Conservation (phyloP, 2,888 invertebrate species). For the Drosophila tripunctata region DNA sequence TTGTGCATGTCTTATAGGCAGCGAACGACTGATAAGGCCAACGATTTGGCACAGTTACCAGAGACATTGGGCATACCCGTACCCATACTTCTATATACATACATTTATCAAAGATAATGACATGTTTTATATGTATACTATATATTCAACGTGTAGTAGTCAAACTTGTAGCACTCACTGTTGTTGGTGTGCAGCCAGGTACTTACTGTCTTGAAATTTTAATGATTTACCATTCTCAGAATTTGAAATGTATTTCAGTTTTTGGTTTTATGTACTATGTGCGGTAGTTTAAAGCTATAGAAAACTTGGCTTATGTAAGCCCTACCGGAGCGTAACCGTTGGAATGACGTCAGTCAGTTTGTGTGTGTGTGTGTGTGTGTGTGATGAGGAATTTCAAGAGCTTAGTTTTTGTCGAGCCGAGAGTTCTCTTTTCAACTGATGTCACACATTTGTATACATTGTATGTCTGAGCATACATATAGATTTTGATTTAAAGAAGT, state of each 20-base stretch:
- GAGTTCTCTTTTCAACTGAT: conserved; percentile 15
- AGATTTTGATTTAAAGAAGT: conserved; percentile 14
- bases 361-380: neutral
- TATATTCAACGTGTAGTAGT: neutral
- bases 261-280: conserved; percentile 22
- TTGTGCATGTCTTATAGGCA: conserved; percentile 32
- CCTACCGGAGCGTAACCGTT: conserved; percentile 67
- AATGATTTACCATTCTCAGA: conserved; percentile 44
- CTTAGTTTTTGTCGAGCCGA: conserved; percentile 17
- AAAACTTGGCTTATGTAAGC: conserved; percentile 45
- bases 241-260: conserved; percentile 11
- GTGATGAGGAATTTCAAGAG: conserved; percentile 23
- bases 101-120: conserved; percentile 29
- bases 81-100: too few relatives aligned
- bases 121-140: conserved; percentile 12
- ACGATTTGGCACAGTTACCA: conserved; percentile 46
- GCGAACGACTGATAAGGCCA: conserved; percentile 30
- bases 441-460: conserved; percentile 35
- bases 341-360: conserved; percentile 58
- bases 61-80: conserved; percentile 39
- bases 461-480: conserved; percentile 1
- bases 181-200: neutral
- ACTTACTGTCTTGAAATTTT: conserved; percentile 10
- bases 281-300: conserved; percentile 15
- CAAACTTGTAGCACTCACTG: conserved; percentile 3